Evolutionary conservation across 2,888 invertebrate genomes (phyloP), one percentile per base, ranked within the genome.

Genomic region (Sisyra nigra): DNA sequence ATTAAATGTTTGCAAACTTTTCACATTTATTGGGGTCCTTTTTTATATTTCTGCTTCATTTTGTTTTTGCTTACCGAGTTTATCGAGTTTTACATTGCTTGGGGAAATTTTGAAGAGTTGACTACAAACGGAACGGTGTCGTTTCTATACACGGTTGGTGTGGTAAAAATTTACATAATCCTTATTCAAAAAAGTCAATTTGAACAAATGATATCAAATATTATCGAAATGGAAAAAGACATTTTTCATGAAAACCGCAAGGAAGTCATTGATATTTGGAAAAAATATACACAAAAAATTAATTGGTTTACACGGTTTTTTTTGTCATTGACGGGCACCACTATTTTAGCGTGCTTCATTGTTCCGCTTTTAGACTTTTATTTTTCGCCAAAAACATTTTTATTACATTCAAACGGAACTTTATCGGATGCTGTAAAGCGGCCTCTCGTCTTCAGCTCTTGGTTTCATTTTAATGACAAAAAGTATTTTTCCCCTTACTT

Each of bases 401-500:
- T 34, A 4, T 8, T n/a, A 34, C 11, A 14, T n/a, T 11, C 11
- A 2, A 34, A 34, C 18, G 38, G 38, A 17, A 38, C 38, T 9
- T 6, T 17, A 15, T 13, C 17, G 5, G 14, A 24, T 37, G 14
- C 18, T 2, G 11, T 17, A 7, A 17, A 38, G 10, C 9, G 11
- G 11, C 38, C 38, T 4, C 15, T 38, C 8, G 18, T 38, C 5
- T 18, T 38, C 9, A 38, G 18, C 18, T 15, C 38, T n/a, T 38
- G 38, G 38, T 38, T 38, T 17, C 38, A 17, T 9, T 38, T 38
- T 19, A 11, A 38, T 10, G 19, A 18, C 5, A 18, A 38, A 5
- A n/a, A 38, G 5, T 24, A 24, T 24, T 24, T 24, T 24, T 17
- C 18, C 3, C n/a, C 17, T 2, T 10, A 18, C 2, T 38, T 18